Percentiles rank a stretch among this genome's conserved stretches.
These are phyloP conservation scores for Pediacus dermestoides DNA, from an alignment of 2,888 invertebrate species.

Conservation along the genomic window DNA sequence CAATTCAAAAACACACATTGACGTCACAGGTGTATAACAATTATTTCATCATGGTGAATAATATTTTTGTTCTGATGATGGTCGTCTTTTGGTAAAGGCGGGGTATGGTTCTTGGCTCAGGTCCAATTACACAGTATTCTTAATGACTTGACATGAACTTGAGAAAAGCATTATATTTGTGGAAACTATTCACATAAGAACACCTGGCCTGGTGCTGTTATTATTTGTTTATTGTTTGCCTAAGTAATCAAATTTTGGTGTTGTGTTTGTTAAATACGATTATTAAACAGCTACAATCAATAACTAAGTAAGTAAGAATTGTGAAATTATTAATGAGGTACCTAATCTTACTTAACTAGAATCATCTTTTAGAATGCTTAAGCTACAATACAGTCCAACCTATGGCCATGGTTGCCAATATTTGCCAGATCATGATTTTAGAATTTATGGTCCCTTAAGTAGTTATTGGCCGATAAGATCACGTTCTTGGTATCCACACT, in stretches of 20 bases:
- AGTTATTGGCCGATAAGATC: constrained; percentile 26
- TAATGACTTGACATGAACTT: constrained; percentile 1
- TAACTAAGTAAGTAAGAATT: too few species aligned
- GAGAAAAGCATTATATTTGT: neutral
- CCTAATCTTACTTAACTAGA: constrained; percentile 1
- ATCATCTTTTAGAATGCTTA: constrained; percentile 21
- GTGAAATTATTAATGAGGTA: too few species aligned
- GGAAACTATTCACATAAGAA: neutral
- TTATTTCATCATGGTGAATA: too few species aligned
- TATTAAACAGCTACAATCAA: too few species aligned
- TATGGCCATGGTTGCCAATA: constrained; percentile 29
- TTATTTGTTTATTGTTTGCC: neutral
- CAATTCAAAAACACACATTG: too few species aligned
- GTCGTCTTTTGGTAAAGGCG: too few species aligned
- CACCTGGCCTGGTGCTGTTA: constrained; percentile 1
- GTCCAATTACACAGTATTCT: neutral
- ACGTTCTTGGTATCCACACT: constrained; percentile 29
- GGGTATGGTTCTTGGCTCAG: too few species aligned
- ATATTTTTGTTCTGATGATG: too few species aligned
- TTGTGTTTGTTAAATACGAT: too few species aligned
- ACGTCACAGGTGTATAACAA: too few species aligned
- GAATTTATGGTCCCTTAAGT: constrained; percentile 24
- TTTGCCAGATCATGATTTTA: constrained; percentile 22
- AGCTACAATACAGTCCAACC: constrained; percentile 26
- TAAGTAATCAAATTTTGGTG: too few species aligned